Base-by-base conservation (phyloP, 53 echinoderm and acorn worm species). In the Arbacia lixula region DNA sequence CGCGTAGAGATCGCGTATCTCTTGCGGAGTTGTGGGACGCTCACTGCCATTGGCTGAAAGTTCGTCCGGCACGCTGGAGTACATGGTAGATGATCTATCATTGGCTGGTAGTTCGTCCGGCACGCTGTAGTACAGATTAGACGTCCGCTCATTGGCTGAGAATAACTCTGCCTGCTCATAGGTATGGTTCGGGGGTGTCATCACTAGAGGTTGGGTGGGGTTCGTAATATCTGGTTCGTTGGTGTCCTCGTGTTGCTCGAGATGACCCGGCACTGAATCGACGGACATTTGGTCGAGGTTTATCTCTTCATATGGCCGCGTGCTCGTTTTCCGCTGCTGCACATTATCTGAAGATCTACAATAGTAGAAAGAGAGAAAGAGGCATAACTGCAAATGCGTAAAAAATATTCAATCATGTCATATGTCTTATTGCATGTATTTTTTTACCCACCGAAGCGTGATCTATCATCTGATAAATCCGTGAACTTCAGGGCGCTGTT, bases 131-230 rank as follows among this genome's bases (percentile, higher is more conserved):
- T 66, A 66, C 66, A 66, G 36, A 22, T 66, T 38, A 22, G 66
- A 66, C 20, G n/a, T n/a, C 28, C 66, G 36, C 12, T 66, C 66
- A 6, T 38, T 25, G 1, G n/a, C 21, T 66, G 66, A 66, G 38
- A 66, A 66, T 38, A 66, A 12, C 36, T 66, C 66, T 6, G 66
- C 66, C 25, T 37, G 66, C 12, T 66, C 66, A 38, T 66, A 66
- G 1, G 36, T 66, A 30, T 66, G 66, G 22, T 36, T 27, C 21
- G 36, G 4, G 1, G 66, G 66, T 37, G 66, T 66, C 2, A 66
- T 12, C 3, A 66, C 66, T 21, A 66, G 21, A 2, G 66, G 66
- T 66, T 36, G 36, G 37, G 36, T 66, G 4, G 66, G 66, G 21
- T 36, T 14, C 30, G 66, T 66, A 37, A 17, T 38, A 35, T 20